phyloP scores from a whole-genome alignment of 2,113 vertebrate species.

The Oenanthe oenanthe region DNA sequence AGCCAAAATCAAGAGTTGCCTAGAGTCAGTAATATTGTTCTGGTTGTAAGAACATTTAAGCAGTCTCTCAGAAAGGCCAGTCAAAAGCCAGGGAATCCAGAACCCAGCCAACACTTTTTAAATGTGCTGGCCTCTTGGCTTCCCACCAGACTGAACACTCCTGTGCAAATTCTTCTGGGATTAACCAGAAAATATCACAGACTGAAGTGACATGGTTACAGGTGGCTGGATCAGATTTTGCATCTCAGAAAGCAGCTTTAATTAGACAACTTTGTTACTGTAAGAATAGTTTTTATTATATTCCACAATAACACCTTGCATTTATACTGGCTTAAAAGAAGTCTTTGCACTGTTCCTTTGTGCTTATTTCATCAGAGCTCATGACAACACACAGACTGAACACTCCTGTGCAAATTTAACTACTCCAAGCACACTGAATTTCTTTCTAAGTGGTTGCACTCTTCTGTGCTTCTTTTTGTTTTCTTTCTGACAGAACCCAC shows the following conservation, averaged over 20 bases:
- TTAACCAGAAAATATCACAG: not conserved
- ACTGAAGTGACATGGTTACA: not conserved
- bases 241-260: not conserved
- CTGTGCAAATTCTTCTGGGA: too few species aligned
- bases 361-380: not conserved
- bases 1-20: not conserved
- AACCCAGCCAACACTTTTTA: not conserved
- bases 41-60: not conserved
- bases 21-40: not conserved
- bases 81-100: not conserved
- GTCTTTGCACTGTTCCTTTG: not conserved
- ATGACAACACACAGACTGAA: not conserved
- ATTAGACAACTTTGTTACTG: not conserved
- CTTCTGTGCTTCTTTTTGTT: not conserved
- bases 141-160: too few species aligned
- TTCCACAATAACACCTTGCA: not conserved
- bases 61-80: not conserved
- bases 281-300: not conserved
- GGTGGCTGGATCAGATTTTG: not conserved
- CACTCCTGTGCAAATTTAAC: not conserved
- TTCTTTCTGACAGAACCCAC: not conserved
- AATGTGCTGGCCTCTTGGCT: not conserved
- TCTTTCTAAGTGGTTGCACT: not conserved
- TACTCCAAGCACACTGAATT: not conserved
- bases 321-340: not conserved